Evolutionary conservation across 2,113 vertebrate genomes (phyloP).

Genomic region (Oryzias melastigma): DNA sequence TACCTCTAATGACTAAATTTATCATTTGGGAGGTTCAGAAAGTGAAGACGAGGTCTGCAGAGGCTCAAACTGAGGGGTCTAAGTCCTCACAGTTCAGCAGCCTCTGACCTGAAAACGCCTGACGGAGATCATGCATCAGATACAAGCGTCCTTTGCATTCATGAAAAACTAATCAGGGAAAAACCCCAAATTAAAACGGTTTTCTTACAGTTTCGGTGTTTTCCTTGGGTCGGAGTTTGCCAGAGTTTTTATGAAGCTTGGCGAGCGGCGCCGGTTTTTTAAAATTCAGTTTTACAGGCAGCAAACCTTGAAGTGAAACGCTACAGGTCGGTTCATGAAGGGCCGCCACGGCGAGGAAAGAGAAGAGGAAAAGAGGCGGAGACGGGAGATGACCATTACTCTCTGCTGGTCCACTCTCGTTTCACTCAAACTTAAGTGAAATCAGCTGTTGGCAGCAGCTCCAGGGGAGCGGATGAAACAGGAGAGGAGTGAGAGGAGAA

Average conservation of each 20-base stretch:
- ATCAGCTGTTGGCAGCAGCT: conserved; percentile 71
- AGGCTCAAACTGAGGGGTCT: not conserved
- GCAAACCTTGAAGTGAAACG: conserved; percentile 72
- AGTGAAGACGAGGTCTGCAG: conserved; percentile 5
- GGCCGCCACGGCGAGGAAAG: conserved; percentile 50
- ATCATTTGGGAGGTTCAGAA: conserved; percentile 18
- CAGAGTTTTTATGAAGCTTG: conserved; percentile 66
- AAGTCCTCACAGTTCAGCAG: conserved; percentile 4
- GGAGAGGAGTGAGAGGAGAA: conserved; percentile 16
- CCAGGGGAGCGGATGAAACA: conserved; percentile 22
- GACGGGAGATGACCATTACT: conserved; percentile 67
- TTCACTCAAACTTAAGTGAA: conserved; percentile 72
- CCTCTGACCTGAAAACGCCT: not conserved
- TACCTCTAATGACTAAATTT: conserved; percentile 36
- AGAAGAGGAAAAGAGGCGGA: conserved; percentile 50
- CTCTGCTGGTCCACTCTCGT: conserved; percentile 67
- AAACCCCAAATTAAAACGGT: too few relatives aligned
- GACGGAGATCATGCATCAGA: conserved; percentile 3
- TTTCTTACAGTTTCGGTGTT: not conserved
- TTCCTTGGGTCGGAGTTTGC: conserved; percentile 20
- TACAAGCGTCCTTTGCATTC: conserved; percentile 38
- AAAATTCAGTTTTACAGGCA: conserved; percentile 33
- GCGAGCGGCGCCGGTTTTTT: conserved; percentile 46
- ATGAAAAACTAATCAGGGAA: conserved; percentile 2
- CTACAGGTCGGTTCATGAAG: conserved; percentile 73